Conservation (phyloP, 2,797 vertebrate species). For the Sparus aurata region DNA sequence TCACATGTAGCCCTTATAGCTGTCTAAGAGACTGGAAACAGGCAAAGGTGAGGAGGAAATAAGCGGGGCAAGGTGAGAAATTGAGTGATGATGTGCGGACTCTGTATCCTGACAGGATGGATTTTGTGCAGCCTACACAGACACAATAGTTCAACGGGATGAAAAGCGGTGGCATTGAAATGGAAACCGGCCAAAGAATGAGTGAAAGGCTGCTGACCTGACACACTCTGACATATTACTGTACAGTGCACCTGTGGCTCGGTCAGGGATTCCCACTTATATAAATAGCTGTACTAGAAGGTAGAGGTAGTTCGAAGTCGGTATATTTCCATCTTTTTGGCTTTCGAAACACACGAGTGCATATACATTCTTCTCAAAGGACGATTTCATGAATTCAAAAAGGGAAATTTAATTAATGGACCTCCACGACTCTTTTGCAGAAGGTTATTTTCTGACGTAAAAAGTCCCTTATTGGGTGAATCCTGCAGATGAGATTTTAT, state of each 20-base stretch:
- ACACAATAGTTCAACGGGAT: slow-evolving; percentile 44
- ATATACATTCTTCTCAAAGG: neutral
- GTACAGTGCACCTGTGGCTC: neutral
- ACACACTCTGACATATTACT: neutral
- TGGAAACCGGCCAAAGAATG: neutral
- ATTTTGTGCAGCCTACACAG: slow-evolving; percentile 32
- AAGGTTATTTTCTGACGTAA: neutral
- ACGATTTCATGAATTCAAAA: neutral
- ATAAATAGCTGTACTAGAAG: neutral
- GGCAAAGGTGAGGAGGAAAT: slow-evolving; percentile 26
- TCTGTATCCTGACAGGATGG: slow-evolving; percentile 22
- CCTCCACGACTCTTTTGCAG: neutral
- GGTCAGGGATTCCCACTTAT: slow-evolving; percentile 1
- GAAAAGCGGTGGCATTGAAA: slow-evolving; percentile 33
- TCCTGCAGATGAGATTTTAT: neutral
- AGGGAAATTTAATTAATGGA: neutral
- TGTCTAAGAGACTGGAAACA: neutral
- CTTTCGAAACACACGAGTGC: neutral
- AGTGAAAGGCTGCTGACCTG: neutral
- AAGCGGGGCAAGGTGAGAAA: slow-evolving; percentile 17
- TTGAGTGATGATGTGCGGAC: slow-evolving; percentile 46
- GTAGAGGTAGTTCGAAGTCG: neutral
- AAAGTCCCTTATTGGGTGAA: neutral
- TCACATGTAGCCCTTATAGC: neutral
- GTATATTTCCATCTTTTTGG: neutral